phyloP scores from a whole-genome alignment of 2,888 invertebrate genomes.

The Lasioglossum villosulum region DNA sequence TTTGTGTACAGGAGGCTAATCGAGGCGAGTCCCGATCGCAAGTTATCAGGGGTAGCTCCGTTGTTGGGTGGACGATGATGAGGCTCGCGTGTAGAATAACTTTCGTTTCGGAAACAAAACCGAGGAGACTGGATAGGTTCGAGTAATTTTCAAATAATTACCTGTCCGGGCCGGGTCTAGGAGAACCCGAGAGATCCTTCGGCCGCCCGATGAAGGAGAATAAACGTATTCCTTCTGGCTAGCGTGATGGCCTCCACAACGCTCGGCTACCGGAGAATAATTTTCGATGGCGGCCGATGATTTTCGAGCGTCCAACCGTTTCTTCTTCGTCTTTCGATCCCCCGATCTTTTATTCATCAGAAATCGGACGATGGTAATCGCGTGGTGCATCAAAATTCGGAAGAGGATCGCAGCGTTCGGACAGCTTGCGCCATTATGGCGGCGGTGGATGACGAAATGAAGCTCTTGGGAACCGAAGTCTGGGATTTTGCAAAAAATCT shows the following conservation, averaged over 20 bases:
- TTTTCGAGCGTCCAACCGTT: conserved; percentile 49
- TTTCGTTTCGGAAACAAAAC: conserved; percentile 68
- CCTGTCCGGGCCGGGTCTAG: conserved; percentile 63
- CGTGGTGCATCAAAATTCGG: conserved; percentile 30
- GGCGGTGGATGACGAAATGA: background rate
- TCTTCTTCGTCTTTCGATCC: conserved; percentile 30
- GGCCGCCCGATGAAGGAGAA: conserved; percentile 58
- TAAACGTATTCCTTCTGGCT: conserved; percentile 63
- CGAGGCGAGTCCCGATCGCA: conserved; percentile 30
- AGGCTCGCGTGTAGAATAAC: conserved; percentile 69
- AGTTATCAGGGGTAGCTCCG: conserved; percentile 59
- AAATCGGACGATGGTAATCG: conserved; percentile 19
- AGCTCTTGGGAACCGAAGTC: background rate
- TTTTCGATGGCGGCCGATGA: conserved; percentile 65
- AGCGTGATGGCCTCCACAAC: conserved; percentile 64
- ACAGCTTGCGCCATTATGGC: conserved; percentile 20
- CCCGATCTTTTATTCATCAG: conserved; percentile 67
- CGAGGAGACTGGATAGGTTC: conserved; percentile 66
- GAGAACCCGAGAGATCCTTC: conserved; percentile 59
- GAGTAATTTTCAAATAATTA: conserved; percentile 73
- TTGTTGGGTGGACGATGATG: conserved; percentile 62
- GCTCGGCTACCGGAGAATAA: conserved; percentile 67
- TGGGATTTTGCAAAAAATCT: background rate
- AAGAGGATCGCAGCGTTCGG: conserved; percentile 15
- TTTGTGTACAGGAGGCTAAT: conserved; percentile 1